Conservation (phyloP, 2,113 vertebrate species). For the Tachysurus vachellii region DNA sequence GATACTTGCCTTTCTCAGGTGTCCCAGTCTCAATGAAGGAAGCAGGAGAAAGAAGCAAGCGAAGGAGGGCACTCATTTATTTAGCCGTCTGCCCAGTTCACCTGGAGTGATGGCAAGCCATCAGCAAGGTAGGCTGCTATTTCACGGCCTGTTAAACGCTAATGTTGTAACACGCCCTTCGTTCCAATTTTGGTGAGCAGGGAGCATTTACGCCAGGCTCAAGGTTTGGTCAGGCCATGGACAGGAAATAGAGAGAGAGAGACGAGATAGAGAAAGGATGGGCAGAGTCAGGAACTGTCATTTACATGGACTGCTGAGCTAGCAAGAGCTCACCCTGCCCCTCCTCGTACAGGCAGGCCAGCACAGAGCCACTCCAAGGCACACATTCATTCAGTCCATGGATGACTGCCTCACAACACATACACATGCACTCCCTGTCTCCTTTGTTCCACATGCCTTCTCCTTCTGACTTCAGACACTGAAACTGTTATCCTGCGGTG, state of each 20-base stretch:
- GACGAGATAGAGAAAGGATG: constrained; percentile 39
- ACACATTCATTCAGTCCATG: constrained; percentile 68
- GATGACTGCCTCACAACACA: constrained; percentile 59
- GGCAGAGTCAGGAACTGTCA: constrained; percentile 47
- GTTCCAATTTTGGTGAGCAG: constrained; percentile 78
- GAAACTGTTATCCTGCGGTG: not conserved
- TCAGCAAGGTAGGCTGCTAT: constrained; percentile 87
- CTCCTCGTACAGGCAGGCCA: constrained; percentile 59
- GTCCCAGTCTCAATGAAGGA: constrained; percentile 61
- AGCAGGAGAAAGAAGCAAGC: constrained; percentile 51
- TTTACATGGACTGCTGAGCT: constrained; percentile 70
- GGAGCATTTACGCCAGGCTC: constrained; percentile 73
- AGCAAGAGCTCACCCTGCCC: constrained; percentile 52
- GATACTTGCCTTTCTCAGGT: constrained; percentile 68
- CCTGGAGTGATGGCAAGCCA: constrained; percentile 82
- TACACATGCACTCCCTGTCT: not conserved
- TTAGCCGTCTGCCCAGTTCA: constrained; percentile 77
- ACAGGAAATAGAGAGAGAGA: constrained; percentile 48
- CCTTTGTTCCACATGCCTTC: not conserved
- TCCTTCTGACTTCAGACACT: constrained; percentile 8
- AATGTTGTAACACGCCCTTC: constrained; percentile 81
- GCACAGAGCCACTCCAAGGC: constrained; percentile 53
- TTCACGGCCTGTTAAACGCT: constrained; percentile 95
- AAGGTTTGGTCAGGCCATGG: constrained; percentile 70
- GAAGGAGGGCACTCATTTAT: constrained; percentile 75